Evolutionary conservation across 2,888 invertebrate species (phyloP).

Genomic region (Cryptocephalus moraei): DNA sequence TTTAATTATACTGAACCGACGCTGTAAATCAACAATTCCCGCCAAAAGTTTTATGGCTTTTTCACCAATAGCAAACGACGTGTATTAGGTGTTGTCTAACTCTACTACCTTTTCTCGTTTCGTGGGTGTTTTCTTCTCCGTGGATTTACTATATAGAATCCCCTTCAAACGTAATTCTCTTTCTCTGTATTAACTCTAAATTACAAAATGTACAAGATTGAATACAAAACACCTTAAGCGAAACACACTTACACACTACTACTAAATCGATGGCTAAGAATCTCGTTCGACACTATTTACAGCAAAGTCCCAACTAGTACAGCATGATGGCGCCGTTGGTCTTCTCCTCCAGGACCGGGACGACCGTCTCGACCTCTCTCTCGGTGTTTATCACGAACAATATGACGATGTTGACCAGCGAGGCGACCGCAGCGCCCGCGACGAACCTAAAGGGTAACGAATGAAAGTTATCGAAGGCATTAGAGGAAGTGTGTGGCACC

Average conservation of each 20-base stretch:
- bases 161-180: too few relatives aligned
- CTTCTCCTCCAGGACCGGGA: conserved; percentile 66
- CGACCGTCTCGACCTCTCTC: conserved; percentile 52
- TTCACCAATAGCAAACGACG: too few relatives aligned
- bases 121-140: too few relatives aligned
- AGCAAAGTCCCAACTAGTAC: conserved; percentile 41
- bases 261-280: too few relatives aligned
- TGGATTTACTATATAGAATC: too few relatives aligned
- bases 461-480: neutral
- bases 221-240: neutral
- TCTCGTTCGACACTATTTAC: conserved; percentile 7
- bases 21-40: too few relatives aligned
- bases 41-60: too few relatives aligned
- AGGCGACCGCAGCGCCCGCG: conserved; percentile 57
- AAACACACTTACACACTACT: too few relatives aligned
- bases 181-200: neutral
- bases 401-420: conserved; percentile 62
- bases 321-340: conserved; percentile 78
- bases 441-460: conserved; percentile 50
- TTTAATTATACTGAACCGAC: too few relatives aligned
- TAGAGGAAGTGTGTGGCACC: too few relatives aligned
- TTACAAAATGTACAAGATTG: neutral
- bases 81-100: too few relatives aligned
- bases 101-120: too few relatives aligned
- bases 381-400: conserved; percentile 64